These are phyloP conservation scores for Napeogenes inachia DNA, from an alignment of 2,888 invertebrate genomes.

Conservation along the genomic window DNA sequence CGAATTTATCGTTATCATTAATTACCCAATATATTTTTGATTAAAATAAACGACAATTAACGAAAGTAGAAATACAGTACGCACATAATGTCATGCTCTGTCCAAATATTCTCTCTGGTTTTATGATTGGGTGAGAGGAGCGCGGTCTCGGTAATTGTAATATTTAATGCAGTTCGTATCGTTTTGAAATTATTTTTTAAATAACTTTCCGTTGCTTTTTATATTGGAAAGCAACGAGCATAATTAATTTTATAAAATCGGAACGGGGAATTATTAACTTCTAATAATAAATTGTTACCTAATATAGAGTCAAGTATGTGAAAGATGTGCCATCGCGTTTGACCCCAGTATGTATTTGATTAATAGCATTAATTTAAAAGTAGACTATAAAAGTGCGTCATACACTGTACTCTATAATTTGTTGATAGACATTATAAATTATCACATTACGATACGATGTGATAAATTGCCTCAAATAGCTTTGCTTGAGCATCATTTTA, in stretches of 20 bases:
- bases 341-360: neutral
- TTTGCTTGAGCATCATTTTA: constrained; percentile 28
- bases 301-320: neutral
- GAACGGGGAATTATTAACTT: no score
- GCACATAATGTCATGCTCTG: constrained; percentile 12
- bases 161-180: no score
- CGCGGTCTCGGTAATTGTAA: neutral
- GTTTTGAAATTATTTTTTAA: constrained; percentile 3
- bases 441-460: constrained; percentile 31
- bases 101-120: constrained; percentile 11
- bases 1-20: constrained; percentile 23
- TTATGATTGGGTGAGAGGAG: neutral
- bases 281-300: no score
- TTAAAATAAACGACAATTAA: neutral
- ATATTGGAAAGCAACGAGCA: no score
- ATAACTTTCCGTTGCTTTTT: neutral
- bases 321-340: neutral
- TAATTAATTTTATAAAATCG: no score
- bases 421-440: constrained; percentile 25
- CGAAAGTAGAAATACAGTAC: neutral
- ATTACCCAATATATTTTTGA: constrained; percentile 8
- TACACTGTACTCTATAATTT: constrained; percentile 13
- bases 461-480: constrained; percentile 28
- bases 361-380: constrained; percentile 4
- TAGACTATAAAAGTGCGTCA: neutral